phyloP scores from a whole-genome alignment of 2,113 vertebrate genomes.

The Macquaria australasica region DNA sequence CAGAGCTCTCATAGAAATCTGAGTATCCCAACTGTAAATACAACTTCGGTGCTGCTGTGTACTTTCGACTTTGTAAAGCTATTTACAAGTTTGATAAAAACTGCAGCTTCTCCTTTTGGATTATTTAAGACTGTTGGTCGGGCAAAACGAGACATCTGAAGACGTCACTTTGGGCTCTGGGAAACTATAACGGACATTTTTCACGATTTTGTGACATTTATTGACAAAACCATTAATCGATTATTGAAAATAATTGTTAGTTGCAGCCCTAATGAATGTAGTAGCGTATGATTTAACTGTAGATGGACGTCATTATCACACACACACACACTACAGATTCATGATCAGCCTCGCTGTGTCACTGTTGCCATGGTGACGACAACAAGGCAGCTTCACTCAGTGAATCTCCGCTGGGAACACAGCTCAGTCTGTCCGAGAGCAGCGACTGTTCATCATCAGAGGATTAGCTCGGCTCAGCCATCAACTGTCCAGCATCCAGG shows the following conservation, averaged over 20 bases:
- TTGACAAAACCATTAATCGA: no score
- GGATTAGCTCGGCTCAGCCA: not conserved
- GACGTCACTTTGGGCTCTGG: no score
- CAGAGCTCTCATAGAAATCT: no score
- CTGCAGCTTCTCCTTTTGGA: no score
- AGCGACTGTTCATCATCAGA: not conserved
- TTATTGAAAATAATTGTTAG: not conserved
- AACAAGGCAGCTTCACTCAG: slow-evolving; percentile 27
- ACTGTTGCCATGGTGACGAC: slow-evolving; percentile 43
- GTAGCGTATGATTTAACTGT: not conserved
- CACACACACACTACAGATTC: not conserved
- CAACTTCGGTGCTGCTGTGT: no score
- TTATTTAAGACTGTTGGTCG: no score
- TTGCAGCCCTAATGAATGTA: not conserved
- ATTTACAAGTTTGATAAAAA: no score
- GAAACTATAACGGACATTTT: no score
- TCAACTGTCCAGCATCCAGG: not conserved
- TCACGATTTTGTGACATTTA: no score
- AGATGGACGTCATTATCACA: not conserved
- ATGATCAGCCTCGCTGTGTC: not conserved
- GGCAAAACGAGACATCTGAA: no score
- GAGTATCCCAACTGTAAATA: no score
- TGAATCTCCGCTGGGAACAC: not conserved
- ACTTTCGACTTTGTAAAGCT: no score
- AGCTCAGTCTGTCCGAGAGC: not conserved